A percentile compares a stretch with the other conserved stretches of the same genome.
These are phyloP conservation scores for Bufotes viridis DNA, from an alignment of 2,797 vertebrate species.

Conservation along the genomic window DNA sequence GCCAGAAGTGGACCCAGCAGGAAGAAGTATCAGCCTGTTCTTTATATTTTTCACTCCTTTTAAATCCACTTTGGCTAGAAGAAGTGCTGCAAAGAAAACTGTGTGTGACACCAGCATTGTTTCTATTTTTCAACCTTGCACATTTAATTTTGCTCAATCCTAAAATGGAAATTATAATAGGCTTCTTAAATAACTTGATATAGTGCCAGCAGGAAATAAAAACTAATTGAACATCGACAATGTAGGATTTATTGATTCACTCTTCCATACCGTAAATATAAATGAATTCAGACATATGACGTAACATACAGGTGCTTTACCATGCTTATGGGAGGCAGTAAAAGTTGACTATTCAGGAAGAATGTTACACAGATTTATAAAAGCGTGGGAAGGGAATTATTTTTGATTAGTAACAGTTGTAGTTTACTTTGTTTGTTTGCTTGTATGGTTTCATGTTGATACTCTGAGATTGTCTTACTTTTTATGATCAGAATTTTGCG, in stretches of 20 bases:
- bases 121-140: not conserved
- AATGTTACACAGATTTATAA: slow-evolving; percentile 19
- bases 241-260: slow-evolving; percentile 40
- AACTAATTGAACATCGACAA: slow-evolving; percentile 47
- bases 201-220: slow-evolving; percentile 35
- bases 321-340: slow-evolving; percentile 24
- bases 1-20: too few species aligned
- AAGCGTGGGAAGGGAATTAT: not conserved
- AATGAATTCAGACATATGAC: slow-evolving; percentile 22
- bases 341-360: slow-evolving; percentile 33
- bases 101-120: too few species aligned
- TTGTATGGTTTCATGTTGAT: not conserved
- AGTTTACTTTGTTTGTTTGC: not conserved
- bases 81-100: too few species aligned
- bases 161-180: slow-evolving; percentile 51
- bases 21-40: too few species aligned
- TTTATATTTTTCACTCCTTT: too few species aligned
- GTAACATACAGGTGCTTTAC: slow-evolving; percentile 38
- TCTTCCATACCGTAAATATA: slow-evolving; percentile 20
- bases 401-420: not conserved
- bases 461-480: not conserved
- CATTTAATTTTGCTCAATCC: not conserved
- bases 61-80: too few species aligned
- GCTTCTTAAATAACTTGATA: slow-evolving; percentile 33
- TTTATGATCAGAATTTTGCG: not conserved